Conservation (phyloP, 2,888 invertebrate genomes). For the Phoronis australis region DNA sequence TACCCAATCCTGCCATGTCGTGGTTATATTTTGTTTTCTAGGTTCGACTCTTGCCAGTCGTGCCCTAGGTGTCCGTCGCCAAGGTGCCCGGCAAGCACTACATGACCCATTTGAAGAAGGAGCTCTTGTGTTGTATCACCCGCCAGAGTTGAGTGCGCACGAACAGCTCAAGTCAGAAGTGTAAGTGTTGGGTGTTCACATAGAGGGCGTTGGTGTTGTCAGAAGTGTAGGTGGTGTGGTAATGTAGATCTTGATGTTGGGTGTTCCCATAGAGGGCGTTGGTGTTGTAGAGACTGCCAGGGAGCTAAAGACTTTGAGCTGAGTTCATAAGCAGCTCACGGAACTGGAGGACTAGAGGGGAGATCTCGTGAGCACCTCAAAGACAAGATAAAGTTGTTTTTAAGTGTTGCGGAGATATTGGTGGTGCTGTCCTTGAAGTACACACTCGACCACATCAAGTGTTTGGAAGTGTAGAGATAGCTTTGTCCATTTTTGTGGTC, state of each 20-base stretch:
- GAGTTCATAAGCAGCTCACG: too few species aligned
- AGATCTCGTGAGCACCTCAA: too few species aligned
- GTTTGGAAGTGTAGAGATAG: too few species aligned
- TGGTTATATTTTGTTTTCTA: conserved; percentile 46
- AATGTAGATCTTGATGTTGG: not conserved
- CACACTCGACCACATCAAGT: too few species aligned
- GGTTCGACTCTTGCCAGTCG: conserved; percentile 67
- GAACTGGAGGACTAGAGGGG: too few species aligned
- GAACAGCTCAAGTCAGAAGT: conserved; percentile 77
- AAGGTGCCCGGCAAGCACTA: conserved; percentile 64
- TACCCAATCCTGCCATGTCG: too few species aligned
- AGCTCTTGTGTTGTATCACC: conserved; percentile 80
- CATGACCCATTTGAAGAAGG: conserved; percentile 90
- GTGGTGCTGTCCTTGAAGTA: too few species aligned
- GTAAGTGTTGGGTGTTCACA: conserved; percentile 47
- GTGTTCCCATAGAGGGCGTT: not conserved
- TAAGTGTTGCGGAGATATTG: too few species aligned
- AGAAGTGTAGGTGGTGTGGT: not conserved
- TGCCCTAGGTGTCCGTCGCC: conserved; percentile 72
- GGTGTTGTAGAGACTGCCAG: not conserved
- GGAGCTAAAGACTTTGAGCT: too few species aligned
- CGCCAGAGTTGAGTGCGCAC: conserved; percentile 78
- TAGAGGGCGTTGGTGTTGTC: not conserved
- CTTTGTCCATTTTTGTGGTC: too few species aligned
- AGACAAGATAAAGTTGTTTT: too few species aligned